Conservation (phyloP, 2,113 vertebrate genomes). For the Eulacestoma nigropectus region DNA sequence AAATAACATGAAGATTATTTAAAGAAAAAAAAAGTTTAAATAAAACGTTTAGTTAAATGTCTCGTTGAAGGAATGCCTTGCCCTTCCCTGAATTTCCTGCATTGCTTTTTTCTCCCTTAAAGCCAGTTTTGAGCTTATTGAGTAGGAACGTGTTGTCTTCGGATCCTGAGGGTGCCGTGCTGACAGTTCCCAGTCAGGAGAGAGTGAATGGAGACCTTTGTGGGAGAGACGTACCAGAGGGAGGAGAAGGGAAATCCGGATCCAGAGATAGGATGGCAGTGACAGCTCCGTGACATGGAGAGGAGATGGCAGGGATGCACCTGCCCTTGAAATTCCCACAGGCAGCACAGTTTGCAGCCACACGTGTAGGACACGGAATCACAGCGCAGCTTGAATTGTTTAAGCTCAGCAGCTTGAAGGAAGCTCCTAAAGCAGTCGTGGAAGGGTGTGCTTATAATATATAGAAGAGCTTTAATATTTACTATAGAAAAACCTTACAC, state of each 20-base stretch:
- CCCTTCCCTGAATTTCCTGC: not conserved
- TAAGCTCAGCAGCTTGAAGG: not conserved
- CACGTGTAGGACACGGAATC: not conserved
- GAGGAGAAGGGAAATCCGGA: not conserved
- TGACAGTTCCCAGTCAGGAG: not conserved
- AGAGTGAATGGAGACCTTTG: not conserved
- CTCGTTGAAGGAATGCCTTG: not conserved
- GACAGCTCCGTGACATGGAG: not conserved
- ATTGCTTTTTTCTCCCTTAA: not conserved
- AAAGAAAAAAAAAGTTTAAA: not conserved
- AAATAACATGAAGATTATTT: not conserved
- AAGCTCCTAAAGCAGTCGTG: not conserved
- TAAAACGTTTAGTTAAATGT: not conserved
- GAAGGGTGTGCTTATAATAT: not conserved
- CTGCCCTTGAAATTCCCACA: not conserved
- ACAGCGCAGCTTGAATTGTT: not conserved
- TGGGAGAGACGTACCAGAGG: fast-evolving
- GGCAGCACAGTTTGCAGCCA: not conserved
- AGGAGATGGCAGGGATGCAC: not conserved
- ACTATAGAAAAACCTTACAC: not conserved
- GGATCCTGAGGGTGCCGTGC: not conserved
- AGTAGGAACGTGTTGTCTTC: not conserved
- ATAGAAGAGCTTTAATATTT: not conserved
- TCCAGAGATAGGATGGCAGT: not conserved
- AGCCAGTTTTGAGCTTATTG: not conserved